Evolutionary conservation across 2,888 invertebrate genomes (phyloP), one percentile per base, ranked within the genome.

Genomic region (Eilema depressum): DNA sequence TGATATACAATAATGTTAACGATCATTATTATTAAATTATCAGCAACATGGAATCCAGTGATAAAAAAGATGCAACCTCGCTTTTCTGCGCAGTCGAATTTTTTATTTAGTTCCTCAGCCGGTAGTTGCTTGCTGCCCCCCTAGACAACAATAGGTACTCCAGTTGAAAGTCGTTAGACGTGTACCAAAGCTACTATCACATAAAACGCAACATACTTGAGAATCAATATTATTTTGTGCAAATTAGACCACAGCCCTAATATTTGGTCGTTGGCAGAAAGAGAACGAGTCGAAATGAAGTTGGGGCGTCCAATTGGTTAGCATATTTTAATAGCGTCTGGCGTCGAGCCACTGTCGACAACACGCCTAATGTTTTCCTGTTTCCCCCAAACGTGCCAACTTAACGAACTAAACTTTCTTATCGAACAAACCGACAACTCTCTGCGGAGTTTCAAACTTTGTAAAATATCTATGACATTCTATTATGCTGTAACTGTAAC

Each of bases 371-470:
- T 92, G 93, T 93, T 93, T 93, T 93, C 93, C 93, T 92, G 93
- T 92, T 92, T 88, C 89, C 86, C 89, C 91, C 89, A 93, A 94
- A 94, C 93, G 94, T 93, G 89, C 89, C 93, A 93, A 93, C 93
- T 93, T 93, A 94, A 93, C 91, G 88, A 93, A 93, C 92, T 92
- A 89, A 93, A 94, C 91, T 93, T 93, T 94, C 92, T 93, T 94
- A 94, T 94, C 93, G 87, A 88, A 89, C 89, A 88, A 89, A 92
- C 92, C 90, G 86, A 92, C 91, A 91, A 90, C 89, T 90, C 89
- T 90, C 87, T 83, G 84, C 80, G 71, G 82, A 89, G 87, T 88
- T 90, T 84, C 85, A 82, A 89, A 90, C 86, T 90, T 88, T 88
- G 83, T 89, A 86, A 91, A 90, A 89, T 90, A 87, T 88, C 89